Conservation (phyloP, 2,888 invertebrate genomes). For the Muschampia plurimacula region DNA sequence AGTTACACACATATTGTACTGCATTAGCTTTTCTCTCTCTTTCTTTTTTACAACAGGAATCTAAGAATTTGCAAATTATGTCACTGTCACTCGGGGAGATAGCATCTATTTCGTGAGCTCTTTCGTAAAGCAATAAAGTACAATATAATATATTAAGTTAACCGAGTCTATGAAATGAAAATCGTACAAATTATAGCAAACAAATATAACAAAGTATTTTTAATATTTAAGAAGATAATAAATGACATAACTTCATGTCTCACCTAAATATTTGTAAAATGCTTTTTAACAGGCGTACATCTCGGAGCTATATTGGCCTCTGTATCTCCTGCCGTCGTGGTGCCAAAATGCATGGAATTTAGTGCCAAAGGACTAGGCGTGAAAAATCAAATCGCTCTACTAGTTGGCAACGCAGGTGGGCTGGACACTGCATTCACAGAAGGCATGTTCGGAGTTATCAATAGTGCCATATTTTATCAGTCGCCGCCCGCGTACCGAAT, state of each 20-base stretch:
- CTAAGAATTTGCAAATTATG: background rate
- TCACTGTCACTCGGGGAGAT: background rate
- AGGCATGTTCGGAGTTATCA: conserved; percentile 95
- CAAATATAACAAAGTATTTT: no score
- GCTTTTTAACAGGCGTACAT: conserved; percentile 84
- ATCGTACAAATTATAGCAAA: no score
- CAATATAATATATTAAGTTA: no score
- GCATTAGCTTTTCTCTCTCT: background rate
- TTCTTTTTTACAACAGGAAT: background rate
- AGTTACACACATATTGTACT: background rate
- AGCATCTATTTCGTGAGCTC: no score
- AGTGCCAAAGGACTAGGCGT: conserved; percentile 94
- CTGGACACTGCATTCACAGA: conserved; percentile 98
- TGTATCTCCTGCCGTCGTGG: conserved; percentile 98
- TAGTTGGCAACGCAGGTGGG: conserved; percentile 97
- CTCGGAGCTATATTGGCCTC: conserved; percentile 95
- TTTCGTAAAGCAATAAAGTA: background rate
- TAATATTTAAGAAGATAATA: no score
- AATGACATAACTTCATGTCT: no score
- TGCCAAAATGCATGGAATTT: conserved; percentile 93
- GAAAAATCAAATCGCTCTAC: conserved; percentile 95
- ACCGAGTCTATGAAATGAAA: no score
- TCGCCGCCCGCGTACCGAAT: conserved; percentile 86
- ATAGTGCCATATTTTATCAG: conserved; percentile 93
- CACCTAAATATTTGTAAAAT: background rate